Evolutionary conservation across 2,113 vertebrate species (phyloP).

Genomic region (Oncorhynchus keta): DNA sequence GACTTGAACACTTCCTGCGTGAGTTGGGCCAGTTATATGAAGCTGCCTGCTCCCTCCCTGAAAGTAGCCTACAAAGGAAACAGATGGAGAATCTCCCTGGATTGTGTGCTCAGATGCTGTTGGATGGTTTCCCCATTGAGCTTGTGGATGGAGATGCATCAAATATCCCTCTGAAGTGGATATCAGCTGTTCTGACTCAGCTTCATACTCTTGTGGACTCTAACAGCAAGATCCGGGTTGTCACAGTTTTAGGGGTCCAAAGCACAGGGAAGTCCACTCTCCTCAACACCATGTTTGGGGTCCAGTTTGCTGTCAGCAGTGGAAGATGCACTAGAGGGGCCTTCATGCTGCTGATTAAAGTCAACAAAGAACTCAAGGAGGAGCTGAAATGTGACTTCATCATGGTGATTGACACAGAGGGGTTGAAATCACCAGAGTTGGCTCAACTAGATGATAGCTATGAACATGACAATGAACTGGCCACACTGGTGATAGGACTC

Average conservation of each 20-base stretch:
- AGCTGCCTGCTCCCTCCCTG: conserved; percentile 17
- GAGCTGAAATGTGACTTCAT: conserved; percentile 72
- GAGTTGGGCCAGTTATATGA: conserved; percentile 21
- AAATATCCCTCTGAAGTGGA: conserved; percentile 56
- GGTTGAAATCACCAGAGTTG: conserved; percentile 48
- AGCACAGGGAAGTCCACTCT: conserved; percentile 29
- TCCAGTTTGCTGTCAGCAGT: conserved; percentile 29
- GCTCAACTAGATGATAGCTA: conserved; percentile 34
- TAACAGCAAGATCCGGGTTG: background rate
- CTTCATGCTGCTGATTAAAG: conserved; percentile 55
- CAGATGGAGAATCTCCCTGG: conserved; percentile 22
- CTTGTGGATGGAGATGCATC: conserved; percentile 56
- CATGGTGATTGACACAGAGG: conserved; percentile 73
- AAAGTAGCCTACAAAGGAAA: background rate
- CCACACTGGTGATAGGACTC: too few species aligned
- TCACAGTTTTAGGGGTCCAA: too few species aligned
- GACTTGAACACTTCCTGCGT: conserved; percentile 52
- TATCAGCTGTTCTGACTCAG: conserved; percentile 37
- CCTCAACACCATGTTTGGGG: conserved; percentile 80
- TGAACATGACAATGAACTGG: conserved; percentile 42
- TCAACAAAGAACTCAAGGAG: conserved; percentile 55
- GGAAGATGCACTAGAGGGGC: conserved; percentile 35
- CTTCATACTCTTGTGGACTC: conserved; percentile 29
- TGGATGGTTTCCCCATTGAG: conserved; percentile 46
- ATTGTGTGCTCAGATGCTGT: conserved; percentile 45